These are phyloP conservation scores for Drosophila pectinifera DNA, from an alignment of 1,140 invertebrate genomes.

Conservation along the genomic window DNA sequence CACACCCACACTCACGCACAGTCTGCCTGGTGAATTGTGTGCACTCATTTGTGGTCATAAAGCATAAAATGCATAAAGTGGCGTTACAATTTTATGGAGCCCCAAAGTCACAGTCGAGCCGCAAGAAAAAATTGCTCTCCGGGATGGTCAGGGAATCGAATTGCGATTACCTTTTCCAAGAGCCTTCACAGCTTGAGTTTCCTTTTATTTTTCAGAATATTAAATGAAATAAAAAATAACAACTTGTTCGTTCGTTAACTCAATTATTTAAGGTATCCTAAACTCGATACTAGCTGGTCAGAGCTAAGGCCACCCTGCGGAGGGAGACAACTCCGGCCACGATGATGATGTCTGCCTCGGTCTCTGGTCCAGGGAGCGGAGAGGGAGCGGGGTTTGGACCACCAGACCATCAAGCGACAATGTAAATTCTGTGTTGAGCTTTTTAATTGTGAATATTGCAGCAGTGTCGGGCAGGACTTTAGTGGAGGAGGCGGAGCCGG, in stretches of 20 bases:
- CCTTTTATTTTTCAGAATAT: too few relatives aligned
- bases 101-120: constrained; percentile 65
- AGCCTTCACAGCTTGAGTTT: not conserved
- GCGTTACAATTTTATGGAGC: constrained; percentile 79
- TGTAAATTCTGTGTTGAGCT: constrained; percentile 84
- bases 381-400: constrained; percentile 30
- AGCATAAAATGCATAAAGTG: constrained; percentile 83
- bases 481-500: not conserved
- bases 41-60: constrained; percentile 82
- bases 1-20: constrained; percentile 4
- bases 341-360: constrained; percentile 55
- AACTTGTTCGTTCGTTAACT: too few relatives aligned
- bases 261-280: too few relatives aligned
- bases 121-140: constrained; percentile 21
- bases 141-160: constrained; percentile 7
- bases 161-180: constrained; percentile 14
- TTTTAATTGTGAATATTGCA: constrained; percentile 81
- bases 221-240: too few relatives aligned
- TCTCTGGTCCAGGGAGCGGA: constrained; percentile 21
- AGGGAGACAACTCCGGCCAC: constrained; percentile 20
- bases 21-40: constrained; percentile 67
- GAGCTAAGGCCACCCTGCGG: not conserved
- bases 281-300: too few relatives aligned
- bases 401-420: constrained; percentile 72
- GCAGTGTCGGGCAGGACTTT: constrained; percentile 6